Percentiles rank a stretch among this genome's conserved stretches.
These are phyloP conservation scores for Ophion ventricosus DNA, from an alignment of 2,888 invertebrate species.

Conservation along the genomic window DNA sequence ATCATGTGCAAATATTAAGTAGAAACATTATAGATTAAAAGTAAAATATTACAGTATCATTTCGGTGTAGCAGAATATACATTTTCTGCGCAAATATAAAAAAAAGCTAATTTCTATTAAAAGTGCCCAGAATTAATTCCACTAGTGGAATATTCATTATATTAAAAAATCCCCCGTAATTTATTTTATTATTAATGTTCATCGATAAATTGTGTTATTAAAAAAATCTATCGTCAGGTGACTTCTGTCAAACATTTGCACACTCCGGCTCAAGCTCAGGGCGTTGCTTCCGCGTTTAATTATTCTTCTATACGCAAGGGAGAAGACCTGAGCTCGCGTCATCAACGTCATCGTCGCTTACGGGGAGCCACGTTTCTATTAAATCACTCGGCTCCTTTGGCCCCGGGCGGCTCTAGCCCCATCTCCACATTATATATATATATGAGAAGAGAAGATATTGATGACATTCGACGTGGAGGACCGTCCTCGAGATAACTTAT, in stretches of 20 bases:
- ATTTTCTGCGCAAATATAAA: too few species aligned
- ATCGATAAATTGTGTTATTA: neutral
- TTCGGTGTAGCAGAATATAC: too few species aligned
- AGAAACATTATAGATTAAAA: too few species aligned
- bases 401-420: conserved; percentile 46
- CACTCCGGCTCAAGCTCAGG: neutral
- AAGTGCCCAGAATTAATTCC: too few species aligned
- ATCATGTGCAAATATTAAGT: too few species aligned
- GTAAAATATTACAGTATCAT: too few species aligned
- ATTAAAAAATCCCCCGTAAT: neutral
- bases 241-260: neutral
- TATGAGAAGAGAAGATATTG: neutral
- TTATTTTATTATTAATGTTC: neutral
- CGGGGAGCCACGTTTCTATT: conserved; percentile 50
- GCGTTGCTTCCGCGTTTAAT: conserved; percentile 63
- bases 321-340: conserved; percentile 56
- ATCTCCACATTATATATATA: conserved; percentile 33
- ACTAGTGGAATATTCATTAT: neutral
- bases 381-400: conserved; percentile 49
- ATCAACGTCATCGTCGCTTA: conserved; percentile 43
- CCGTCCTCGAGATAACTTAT: neutral
- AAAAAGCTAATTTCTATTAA: too few species aligned
- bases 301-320: conserved; percentile 59
- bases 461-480: neutral
- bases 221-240: neutral